Conservation (phyloP, 2,888 invertebrate genomes). For the Tipula vernalis region DNA sequence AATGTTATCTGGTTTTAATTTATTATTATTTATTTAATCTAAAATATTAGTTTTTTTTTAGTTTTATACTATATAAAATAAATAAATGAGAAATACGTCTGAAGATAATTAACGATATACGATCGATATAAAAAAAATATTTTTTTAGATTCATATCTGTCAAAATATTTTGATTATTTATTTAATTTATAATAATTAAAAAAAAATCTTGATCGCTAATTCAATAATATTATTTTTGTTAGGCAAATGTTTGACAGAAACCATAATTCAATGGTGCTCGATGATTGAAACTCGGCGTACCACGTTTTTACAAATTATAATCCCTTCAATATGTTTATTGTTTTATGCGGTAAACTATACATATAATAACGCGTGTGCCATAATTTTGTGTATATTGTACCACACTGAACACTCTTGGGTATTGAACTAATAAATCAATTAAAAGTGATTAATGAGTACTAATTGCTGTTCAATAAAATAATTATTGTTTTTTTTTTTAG, state of each 20-base stretch:
- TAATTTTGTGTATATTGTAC: not conserved
- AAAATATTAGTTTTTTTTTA: not conserved
- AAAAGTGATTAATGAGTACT: not conserved
- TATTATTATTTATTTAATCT: not conserved
- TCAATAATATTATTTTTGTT: not conserved
- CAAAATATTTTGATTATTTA: not conserved
- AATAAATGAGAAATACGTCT: not conserved
- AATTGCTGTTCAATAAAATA: not conserved
- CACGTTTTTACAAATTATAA: not conserved
- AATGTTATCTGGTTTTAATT: not conserved
- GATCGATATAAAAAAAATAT: not conserved
- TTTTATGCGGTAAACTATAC: not conserved
- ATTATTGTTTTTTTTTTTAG: not conserved
- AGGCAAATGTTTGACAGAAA: not conserved
- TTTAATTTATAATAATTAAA: not conserved
- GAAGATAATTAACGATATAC: not conserved
- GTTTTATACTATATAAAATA: not conserved
- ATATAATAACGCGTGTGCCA: not conserved
- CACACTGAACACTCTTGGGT: not conserved
- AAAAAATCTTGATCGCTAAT: not conserved
- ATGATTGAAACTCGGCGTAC: not conserved
- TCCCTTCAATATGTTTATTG: not conserved
- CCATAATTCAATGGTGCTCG: not conserved
- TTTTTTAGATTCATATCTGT: not conserved
- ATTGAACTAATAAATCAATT: not conserved